Percentiles rank a stretch among this genome's conserved stretches.
These are phyloP conservation scores for Echeneis naucrates DNA, from an alignment of 2,797 vertebrate genomes.

Conservation along the genomic window DNA sequence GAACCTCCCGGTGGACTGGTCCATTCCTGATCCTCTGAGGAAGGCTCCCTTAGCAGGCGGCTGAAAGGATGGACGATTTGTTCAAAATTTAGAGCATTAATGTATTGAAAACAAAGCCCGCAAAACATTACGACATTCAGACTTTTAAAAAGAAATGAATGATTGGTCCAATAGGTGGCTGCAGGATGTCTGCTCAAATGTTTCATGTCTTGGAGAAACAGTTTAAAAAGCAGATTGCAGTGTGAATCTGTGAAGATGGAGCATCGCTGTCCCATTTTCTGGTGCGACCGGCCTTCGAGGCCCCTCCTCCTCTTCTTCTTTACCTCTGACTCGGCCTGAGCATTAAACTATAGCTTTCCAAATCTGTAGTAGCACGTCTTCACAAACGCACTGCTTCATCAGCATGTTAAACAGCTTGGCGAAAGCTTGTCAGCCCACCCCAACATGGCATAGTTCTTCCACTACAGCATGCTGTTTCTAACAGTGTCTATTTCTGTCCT, in stretches of 20 bases:
- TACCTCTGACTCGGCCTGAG: constrained; percentile 33
- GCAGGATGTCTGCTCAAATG: neutral
- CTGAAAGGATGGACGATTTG: constrained; percentile 72
- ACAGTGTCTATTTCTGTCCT: constrained; percentile 86
- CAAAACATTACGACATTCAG: too few relatives aligned
- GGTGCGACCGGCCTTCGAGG: neutral
- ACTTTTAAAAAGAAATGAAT: too few relatives aligned
- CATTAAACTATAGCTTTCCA: constrained; percentile 13
- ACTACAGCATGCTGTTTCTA: constrained; percentile 82
- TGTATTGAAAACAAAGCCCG: neutral
- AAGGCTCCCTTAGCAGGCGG: constrained; percentile 94
- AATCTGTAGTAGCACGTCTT: constrained; percentile 12
- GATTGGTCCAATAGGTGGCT: too few relatives aligned
- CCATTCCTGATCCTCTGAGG: constrained; percentile 91
- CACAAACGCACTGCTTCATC: constrained; percentile 37
- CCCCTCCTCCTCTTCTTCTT: neutral
- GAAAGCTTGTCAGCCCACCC: constrained; percentile 59
- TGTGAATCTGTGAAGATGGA: neutral
- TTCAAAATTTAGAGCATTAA: neutral
- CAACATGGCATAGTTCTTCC: constrained; percentile 78
- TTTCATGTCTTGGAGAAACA: neutral
- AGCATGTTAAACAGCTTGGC: constrained; percentile 47
- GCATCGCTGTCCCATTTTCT: neutral
- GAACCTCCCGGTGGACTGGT: constrained; percentile 92
- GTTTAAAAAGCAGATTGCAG: neutral